A percentile compares a stretch with the other conserved stretches of the same genome.
phyloP scores from a whole-genome alignment of 1,140 invertebrate species.

The Drosophila equinoxialis region DNA sequence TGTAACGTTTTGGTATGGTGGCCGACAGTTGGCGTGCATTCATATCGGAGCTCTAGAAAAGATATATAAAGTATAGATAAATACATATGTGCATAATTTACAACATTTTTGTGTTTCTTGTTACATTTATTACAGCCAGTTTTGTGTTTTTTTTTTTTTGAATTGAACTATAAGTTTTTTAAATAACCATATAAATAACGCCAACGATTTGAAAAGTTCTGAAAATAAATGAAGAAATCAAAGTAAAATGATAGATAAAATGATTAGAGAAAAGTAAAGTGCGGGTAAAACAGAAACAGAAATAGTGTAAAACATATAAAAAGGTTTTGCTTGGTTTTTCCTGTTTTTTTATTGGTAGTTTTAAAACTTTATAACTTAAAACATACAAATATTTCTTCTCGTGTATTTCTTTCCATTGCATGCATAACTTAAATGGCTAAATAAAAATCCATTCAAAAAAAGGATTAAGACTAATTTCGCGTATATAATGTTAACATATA shows the following conservation, averaged over 20 bases:
- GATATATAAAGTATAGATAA: slow-evolving; percentile 36
- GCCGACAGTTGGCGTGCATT: slow-evolving; percentile 79
- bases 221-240: slow-evolving; percentile 61
- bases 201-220: slow-evolving; percentile 83
- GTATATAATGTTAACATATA: background rate
- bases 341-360: slow-evolving; percentile 52
- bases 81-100: slow-evolving; percentile 23
- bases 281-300: slow-evolving; percentile 29
- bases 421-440: slow-evolving; percentile 49
- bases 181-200: slow-evolving; percentile 80
- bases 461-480: slow-evolving; percentile 52
- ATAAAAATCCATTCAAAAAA: slow-evolving; percentile 44
- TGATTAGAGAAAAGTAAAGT: slow-evolving; percentile 25
- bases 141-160: background rate
- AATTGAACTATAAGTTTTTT: slow-evolving; percentile 65
- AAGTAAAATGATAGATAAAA: slow-evolving; percentile 6
- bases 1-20: slow-evolving; percentile 68
- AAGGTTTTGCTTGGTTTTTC: background rate
- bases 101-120: background rate
- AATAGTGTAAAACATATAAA: background rate
- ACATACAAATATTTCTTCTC: slow-evolving; percentile 53
- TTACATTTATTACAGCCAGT: background rate
- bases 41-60: slow-evolving; percentile 81
- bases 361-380: slow-evolving; percentile 48
- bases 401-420: slow-evolving; percentile 45